A percentile compares a stretch with the other conserved stretches of the same genome.
These are phyloP conservation scores for Arion vulgaris DNA, from an alignment of 1,140 invertebrate species.

Conservation along the genomic window DNA sequence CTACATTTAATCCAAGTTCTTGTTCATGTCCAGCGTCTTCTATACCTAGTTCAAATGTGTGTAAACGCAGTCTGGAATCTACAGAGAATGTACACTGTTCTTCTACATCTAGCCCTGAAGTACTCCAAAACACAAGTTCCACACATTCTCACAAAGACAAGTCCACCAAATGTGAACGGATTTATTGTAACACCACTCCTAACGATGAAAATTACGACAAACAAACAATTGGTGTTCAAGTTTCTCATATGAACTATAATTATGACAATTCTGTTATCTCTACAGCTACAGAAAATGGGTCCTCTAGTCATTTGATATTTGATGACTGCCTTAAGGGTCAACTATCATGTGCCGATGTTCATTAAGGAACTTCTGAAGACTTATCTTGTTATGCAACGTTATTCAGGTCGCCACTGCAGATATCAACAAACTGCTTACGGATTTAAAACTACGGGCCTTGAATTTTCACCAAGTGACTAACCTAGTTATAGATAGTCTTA, in stretches of 20 bases:
- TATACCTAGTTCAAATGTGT: too few species aligned
- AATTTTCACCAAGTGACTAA: neutral
- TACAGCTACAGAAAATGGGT: neutral
- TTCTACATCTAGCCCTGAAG: too few species aligned
- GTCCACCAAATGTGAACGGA: neutral
- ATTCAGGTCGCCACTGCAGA: neutral
- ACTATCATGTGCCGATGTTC: neutral
- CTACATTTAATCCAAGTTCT: too few species aligned
- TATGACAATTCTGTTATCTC: neutral
- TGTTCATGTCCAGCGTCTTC: too few species aligned
- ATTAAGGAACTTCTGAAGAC: slow-evolving; percentile 15
- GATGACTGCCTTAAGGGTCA: neutral
- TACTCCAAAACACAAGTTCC: neutral
- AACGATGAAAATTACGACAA: neutral
- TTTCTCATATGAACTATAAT: neutral
- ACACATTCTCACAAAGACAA: neutral
- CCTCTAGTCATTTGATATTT: neutral
- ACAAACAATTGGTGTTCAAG: neutral
- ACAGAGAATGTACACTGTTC: too few species aligned
- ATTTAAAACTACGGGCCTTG: neutral
- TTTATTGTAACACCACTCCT: neutral
- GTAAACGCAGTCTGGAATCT: too few species aligned
- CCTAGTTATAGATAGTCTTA: too few species aligned
- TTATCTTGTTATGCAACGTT: neutral
- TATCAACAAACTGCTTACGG: neutral